Evolutionary conservation across 1,140 invertebrate species (phyloP), one percentile per base, ranked within the genome.

Genomic region (Penaeus japonicus): DNA sequence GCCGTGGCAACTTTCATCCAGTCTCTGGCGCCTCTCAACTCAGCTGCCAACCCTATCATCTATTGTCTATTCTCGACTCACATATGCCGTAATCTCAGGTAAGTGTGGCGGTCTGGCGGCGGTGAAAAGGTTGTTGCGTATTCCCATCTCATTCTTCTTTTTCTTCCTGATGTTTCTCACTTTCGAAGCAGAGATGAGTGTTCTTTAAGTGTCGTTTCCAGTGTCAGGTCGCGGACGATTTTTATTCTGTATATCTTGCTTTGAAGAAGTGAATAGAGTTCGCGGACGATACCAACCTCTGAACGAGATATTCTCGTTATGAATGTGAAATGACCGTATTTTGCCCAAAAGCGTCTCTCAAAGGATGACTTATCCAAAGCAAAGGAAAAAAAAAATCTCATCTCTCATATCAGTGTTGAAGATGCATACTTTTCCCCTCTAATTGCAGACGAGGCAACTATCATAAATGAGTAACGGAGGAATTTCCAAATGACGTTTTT

Each of bases 31-130:
- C 97, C 97, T 3, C 93, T 99, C 7, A 99, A 99, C 93, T 97
- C 96, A 1, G 97, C 97, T 0, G 97, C 97, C 20, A 99, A 99
- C 93, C 98, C 98, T 0, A 94, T 99, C 35, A 99, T 99, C 90
- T 99, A 98, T 93, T 98, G 97, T 91, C 95, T 99, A 89, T 99
- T 99, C 93, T 97, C 96, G 35, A 98, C 97, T 17, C 95, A 97
- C 91, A 95, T 98, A 85, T 98, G 97, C 93, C 93, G 96, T 89
- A 97, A 96, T 89, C 93, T 98, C 85, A 96, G 96, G 97, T 98
- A 93, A 24, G 89, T n/a, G 55, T 32, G n/a, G 24, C n/a, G n/a
- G 55, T n/a, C 7, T 0, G 10, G 2, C 5, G n/a, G 32, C 7
- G 39, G 47, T n/a, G n/a, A 1, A n/a, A 20, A 77, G 32, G 5